Conservation (phyloP, 2,113 vertebrate genomes). For the Nymphicus hollandicus region DNA sequence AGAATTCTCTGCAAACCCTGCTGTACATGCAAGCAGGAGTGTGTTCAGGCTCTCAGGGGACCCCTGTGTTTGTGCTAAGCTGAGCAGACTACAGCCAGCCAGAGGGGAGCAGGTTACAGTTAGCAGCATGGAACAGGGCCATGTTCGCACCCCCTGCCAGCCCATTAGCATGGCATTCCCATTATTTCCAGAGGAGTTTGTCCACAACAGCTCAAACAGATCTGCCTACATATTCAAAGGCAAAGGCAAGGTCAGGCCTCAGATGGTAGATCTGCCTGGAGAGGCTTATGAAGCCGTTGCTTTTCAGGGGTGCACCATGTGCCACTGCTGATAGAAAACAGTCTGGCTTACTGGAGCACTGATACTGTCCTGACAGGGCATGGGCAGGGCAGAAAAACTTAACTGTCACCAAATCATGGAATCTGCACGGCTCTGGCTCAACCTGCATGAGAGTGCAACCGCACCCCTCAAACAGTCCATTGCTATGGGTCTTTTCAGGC, state of each 20-base stretch:
- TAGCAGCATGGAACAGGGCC: not conserved
- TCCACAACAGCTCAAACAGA: not conserved
- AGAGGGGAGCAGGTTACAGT: not conserved
- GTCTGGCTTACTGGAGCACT: not conserved
- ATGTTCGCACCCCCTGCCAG: not conserved
- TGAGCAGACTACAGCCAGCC: not conserved
- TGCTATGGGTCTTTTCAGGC: not conserved
- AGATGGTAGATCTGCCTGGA: not conserved
- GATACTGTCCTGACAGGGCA: not conserved
- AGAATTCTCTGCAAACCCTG: not conserved
- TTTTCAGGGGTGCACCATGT: not conserved
- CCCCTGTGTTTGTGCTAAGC: not conserved
- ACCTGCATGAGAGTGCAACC: not conserved
- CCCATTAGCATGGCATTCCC: not conserved
- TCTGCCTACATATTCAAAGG: not conserved
- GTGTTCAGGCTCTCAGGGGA: not conserved
- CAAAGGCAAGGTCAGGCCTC: not conserved
- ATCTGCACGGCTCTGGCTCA: not conserved
- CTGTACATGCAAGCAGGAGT: not conserved
- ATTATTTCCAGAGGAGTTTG: not conserved
- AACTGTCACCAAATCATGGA: not conserved
- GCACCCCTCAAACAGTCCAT: not conserved
- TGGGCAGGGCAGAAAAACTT: not conserved
- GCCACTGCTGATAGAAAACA: accelerated
- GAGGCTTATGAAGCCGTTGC: not conserved